phyloP scores from a whole-genome alignment of 2,888 invertebrate genomes.

The Slavum lentiscoides region DNA sequence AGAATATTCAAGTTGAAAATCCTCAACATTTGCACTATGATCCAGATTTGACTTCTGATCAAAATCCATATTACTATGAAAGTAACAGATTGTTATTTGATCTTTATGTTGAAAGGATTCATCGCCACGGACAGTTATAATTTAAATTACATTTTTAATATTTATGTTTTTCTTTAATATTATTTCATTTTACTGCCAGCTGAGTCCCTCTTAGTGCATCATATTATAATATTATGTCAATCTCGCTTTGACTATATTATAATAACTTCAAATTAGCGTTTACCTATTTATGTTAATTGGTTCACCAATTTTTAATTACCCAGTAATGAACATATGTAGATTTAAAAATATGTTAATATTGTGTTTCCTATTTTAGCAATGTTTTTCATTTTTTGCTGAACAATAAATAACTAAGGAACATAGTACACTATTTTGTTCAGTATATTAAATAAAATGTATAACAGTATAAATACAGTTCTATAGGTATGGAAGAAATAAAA shows the following conservation, averaged over 20 bases:
- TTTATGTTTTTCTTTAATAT: constrained; percentile 1
- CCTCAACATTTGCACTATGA: constrained; percentile 63
- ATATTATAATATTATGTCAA: constrained; percentile 4
- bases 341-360: constrained; percentile 27
- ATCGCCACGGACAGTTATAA: constrained; percentile 64
- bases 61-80: constrained; percentile 85
- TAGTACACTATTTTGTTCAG: constrained; percentile 12
- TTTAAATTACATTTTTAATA: constrained; percentile 13
- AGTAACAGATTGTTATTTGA: constrained; percentile 84
- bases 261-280: background rate
- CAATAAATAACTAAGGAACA: constrained; percentile 14
- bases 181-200: constrained; percentile 7
- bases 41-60: constrained; percentile 74
- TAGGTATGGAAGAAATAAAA: background rate
- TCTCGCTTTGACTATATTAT: constrained; percentile 12
- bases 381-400: constrained; percentile 11
- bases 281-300: constrained; percentile 1
- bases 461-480: background rate
- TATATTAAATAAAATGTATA: background rate
- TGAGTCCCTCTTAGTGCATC: background rate
- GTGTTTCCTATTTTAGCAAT: constrained; percentile 46
- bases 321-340: background rate
- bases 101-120: constrained; percentile 78
- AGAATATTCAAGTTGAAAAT: constrained; percentile 22
- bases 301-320: background rate